A percentile compares a stretch with the other conserved stretches of the same genome.
Conservation (phyloP, 2,797 vertebrate genomes). For the Muscicapa striata region DNA sequence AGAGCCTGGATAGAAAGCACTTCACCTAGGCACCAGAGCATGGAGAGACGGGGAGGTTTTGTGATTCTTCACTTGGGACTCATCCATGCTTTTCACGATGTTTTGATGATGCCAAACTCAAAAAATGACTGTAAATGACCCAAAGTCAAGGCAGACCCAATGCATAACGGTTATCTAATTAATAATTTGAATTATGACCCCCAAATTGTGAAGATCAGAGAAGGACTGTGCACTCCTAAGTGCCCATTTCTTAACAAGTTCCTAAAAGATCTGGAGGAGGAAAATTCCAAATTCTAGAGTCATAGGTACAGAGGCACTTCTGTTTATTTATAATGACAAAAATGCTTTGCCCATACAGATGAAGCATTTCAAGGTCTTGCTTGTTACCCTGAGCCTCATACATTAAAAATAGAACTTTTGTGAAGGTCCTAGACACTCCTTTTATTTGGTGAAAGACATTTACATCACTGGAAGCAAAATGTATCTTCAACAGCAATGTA, state of each 20-base stretch:
- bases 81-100: background rate
- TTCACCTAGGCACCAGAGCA: background rate
- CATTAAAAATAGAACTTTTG: background rate
- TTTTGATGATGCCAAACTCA: background rate
- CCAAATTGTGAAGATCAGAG: background rate
- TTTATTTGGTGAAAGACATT: background rate
- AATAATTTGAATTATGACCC: background rate
- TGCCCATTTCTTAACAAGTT: background rate
- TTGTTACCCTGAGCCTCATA: background rate
- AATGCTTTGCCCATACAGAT: background rate
- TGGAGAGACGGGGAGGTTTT: background rate
- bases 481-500: background rate
- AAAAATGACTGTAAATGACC: background rate
- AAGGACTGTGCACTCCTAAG: background rate
- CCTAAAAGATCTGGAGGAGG: background rate
- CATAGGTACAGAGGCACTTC: background rate
- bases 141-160: background rate
- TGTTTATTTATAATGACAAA: background rate
- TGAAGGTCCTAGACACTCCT: background rate
- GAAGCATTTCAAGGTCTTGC: conserved; percentile 4
- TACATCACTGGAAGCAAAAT: background rate
- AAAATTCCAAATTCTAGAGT: background rate
- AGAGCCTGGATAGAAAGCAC: conserved; percentile 3
- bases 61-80: background rate
- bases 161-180: fast-evolving